Evolutionary conservation across 30 jellyfish, hydroid and myxozoan genomes (phyloP).

Genomic region (Hydra vulgaris): DNA sequence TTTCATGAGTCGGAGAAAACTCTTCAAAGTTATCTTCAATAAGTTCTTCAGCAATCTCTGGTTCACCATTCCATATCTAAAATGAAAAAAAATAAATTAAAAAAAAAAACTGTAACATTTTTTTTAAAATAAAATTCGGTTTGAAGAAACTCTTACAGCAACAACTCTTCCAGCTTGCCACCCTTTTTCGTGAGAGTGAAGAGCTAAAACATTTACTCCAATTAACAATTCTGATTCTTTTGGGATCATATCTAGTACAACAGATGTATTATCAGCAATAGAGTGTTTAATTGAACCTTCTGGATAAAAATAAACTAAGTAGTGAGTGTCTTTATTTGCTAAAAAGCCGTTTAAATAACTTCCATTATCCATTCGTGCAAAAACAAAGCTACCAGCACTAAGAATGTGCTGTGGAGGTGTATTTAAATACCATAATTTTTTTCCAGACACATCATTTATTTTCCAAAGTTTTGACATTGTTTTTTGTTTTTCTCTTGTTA

Average conservation of each 20-base stretch:
- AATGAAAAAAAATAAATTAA: background rate
- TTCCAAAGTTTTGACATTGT: constrained; percentile 18
- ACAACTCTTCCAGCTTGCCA: constrained; percentile 18
- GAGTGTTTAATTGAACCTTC: constrained; percentile 69
- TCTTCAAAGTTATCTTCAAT: constrained; percentile 6
- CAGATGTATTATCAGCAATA: constrained; percentile 63
- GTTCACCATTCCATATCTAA: constrained; percentile 21
- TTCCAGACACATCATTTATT: constrained; percentile 1
- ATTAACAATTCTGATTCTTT: constrained; percentile 48
- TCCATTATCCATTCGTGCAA: constrained; percentile 78
- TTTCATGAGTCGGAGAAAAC: background rate
- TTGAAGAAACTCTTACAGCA: constrained; percentile 5
- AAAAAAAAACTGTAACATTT: background rate
- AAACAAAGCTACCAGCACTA: constrained; percentile 86
- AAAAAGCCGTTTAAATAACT: constrained; percentile 65
- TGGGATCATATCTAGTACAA: constrained; percentile 60
- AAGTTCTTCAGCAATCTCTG: constrained; percentile 14
- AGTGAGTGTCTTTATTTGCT: constrained; percentile 80
- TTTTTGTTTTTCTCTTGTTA: constrained; percentile 19
- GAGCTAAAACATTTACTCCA: constrained; percentile 62
- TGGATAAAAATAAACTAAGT: constrained; percentile 69
- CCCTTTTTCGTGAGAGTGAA: constrained; percentile 7
- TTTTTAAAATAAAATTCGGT: too few species aligned
- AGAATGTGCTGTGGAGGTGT: constrained; percentile 34
- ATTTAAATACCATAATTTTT: constrained; percentile 23